A percentile compares a stretch with the other conserved stretches of the same genome.
Evolutionary conservation across 2,797 vertebrate species (phyloP).

Genomic region (Acanthurus lineatus): DNA sequence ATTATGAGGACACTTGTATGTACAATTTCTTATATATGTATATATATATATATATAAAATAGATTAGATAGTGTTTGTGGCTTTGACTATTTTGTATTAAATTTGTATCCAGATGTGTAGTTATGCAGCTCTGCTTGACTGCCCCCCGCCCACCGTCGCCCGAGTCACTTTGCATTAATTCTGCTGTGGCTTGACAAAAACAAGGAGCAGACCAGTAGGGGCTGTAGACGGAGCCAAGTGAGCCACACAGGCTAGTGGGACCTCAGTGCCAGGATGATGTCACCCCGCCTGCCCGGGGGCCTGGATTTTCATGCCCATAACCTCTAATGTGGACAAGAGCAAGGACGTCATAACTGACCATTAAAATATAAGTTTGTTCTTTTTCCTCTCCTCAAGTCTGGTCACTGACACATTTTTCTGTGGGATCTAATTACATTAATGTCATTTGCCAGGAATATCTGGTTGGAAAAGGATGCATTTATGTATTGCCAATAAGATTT

Average conservation of each 20-base stretch:
- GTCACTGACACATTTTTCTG: slow-evolving; percentile 11
- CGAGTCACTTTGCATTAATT: slow-evolving; percentile 85
- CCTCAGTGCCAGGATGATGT: slow-evolving; percentile 74
- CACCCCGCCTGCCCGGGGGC: slow-evolving; percentile 58
- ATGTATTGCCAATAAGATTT: neutral
- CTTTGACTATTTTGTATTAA: slow-evolving; percentile 23
- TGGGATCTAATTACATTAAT: slow-evolving; percentile 10
- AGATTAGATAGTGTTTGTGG: slow-evolving; percentile 19
- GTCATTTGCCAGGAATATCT: neutral
- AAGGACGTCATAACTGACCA: slow-evolving; percentile 56
- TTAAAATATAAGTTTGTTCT: slow-evolving; percentile 41
- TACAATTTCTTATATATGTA: slow-evolving; percentile 8
- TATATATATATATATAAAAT: neutral
- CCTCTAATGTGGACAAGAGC: slow-evolving; percentile 53
- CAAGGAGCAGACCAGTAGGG: slow-evolving; percentile 71
- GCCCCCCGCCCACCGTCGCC: slow-evolving; percentile 59
- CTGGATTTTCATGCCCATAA: slow-evolving; percentile 37
- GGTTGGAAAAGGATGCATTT: neutral
- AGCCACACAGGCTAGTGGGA: slow-evolving; percentile 66
- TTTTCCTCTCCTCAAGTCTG: slow-evolving; percentile 36
- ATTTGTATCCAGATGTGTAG: slow-evolving; percentile 42
- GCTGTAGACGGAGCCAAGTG: slow-evolving; percentile 65
- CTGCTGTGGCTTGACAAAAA: slow-evolving; percentile 74
- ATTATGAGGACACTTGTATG: neutral
- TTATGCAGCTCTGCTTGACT: slow-evolving; percentile 36